Percentiles rank a stretch among this genome's conserved stretches.
These are phyloP conservation scores for Ips nitidus DNA, from an alignment of 1,140 invertebrate species.

Conservation along the genomic window DNA sequence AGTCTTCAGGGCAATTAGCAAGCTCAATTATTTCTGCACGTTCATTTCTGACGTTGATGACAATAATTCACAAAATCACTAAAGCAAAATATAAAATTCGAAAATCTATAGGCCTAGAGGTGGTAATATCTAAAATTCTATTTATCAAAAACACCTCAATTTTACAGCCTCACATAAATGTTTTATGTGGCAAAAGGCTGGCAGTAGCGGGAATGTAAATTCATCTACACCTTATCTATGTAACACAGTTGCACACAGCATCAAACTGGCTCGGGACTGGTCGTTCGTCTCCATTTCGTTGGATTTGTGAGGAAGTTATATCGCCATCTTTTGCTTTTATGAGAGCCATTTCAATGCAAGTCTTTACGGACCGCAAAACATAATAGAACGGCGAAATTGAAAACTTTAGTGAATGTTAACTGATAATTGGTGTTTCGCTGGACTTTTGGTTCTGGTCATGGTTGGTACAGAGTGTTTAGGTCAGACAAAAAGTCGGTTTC, in stretches of 20 bases:
- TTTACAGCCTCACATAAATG: slow-evolving; percentile 17
- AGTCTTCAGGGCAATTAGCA: no score
- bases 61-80: no score
- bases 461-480: no score
- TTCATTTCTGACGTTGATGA: no score
- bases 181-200: slow-evolving; percentile 16
- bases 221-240: slow-evolving; percentile 32
- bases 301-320: slow-evolving; percentile 25
- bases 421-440: not conserved
- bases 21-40: no score
- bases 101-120: no score
- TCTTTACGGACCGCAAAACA: slow-evolving; percentile 11
- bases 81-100: no score
- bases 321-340: slow-evolving; percentile 13
- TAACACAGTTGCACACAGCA: slow-evolving; percentile 33
- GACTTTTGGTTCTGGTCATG: no score
- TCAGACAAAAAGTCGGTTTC: not conserved
- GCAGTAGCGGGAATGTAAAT: slow-evolving; percentile 28
- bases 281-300: slow-evolving; percentile 32
- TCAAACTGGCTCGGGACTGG: slow-evolving; percentile 18
- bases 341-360: slow-evolving; percentile 7
- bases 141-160: not conserved
- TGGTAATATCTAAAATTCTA: not conserved
- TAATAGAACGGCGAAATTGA: slow-evolving; percentile 2
- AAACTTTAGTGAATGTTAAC: slow-evolving; percentile 2